Evolutionary conservation across 1,140 invertebrate species (phyloP), one percentile per base, ranked within the genome.

Genomic region (Lasioglossum baleicum): DNA sequence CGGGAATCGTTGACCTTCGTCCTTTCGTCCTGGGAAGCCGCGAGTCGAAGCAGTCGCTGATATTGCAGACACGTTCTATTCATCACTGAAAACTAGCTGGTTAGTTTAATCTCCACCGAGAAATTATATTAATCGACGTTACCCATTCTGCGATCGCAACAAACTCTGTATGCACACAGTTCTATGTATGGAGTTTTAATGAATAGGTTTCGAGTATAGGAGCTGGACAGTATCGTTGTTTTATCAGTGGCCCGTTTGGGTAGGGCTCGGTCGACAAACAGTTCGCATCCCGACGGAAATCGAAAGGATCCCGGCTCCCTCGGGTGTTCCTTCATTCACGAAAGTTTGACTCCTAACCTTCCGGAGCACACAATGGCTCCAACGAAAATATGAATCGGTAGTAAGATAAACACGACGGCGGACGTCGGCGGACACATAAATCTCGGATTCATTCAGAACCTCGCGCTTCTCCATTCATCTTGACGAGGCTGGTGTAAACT

Each of bases 381-480:
- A 35, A 13, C 22, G 76, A 58, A 77, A 71, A 77, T 71, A 63
- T 64, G 67, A 77, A 63, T 71, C 68, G 75, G 10, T 31, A 67
- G 58, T 53, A 64, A 79, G 61, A 66, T 73, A 79, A 79, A 79
- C 70, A 60, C 48, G 42, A n/a, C 68, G 48, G 60, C n/a, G n/a
- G 13, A 73, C 35, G 61, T 22, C 51, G 13, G 35, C 64, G 70
- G 76, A 79, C 73, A 73, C 76, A 79, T 79, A 79, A 79, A 79
- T 79, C 76, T 73, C 40, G 51, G 70, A 79, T 73, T 79, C 76
- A 73, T 79, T 79, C 76, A 73, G 20, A 22, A 22, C 2, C 22
- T 56, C 70, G 17, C 65, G 44, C 72, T 20, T 31, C 44, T 20
- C 53, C 78, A 68, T 75, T 80, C 71, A 75, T 80, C 70, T 66